phyloP scores from a whole-genome alignment of 2,797 vertebrate genomes.

The Typhlichthys eigenmanni region DNA sequence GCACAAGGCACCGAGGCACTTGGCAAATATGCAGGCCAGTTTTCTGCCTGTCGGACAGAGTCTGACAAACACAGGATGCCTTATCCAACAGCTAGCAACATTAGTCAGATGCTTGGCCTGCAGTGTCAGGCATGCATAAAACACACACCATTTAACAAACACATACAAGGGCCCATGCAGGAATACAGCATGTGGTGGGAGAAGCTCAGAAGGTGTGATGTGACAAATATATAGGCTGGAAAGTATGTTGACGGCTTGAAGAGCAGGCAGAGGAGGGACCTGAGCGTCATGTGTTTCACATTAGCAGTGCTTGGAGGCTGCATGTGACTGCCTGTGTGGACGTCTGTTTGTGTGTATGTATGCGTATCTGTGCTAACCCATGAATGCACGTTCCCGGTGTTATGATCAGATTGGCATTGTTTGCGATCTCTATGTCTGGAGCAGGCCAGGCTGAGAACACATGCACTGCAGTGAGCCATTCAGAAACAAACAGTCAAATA shows the following conservation, averaged over 20 bases:
- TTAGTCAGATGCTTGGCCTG: conserved; percentile 27
- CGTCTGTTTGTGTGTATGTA: conserved; percentile 6
- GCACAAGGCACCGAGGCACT: conserved; percentile 51
- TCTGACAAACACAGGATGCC: conserved; percentile 57
- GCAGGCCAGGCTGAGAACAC: conserved; percentile 1
- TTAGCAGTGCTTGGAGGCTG: conserved; percentile 41
- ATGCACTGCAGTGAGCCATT: conserved; percentile 6
- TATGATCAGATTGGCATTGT: background rate
- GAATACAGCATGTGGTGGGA: conserved; percentile 21
- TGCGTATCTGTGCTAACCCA: background rate
- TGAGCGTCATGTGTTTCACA: conserved; percentile 57
- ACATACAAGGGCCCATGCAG: background rate
- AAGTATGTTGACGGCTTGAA: conserved; percentile 56
- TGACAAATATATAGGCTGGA: conserved; percentile 57
- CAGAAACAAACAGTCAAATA: conserved; percentile 12
- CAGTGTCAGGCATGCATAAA: conserved; percentile 15
- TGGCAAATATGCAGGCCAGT: conserved; percentile 62
- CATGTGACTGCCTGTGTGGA: background rate
- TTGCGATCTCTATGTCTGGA: background rate
- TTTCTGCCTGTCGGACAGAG: conserved; percentile 63
- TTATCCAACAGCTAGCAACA: conserved; percentile 22
- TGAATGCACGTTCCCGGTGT: background rate
- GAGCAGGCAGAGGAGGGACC: conserved; percentile 38
- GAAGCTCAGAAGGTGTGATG: conserved; percentile 49
- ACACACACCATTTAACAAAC: conserved; percentile 6